Percentiles rank a stretch among this genome's conserved stretches.
phyloP scores from a whole-genome alignment of 2,113 vertebrate species.

The Brachirus orientalis region DNA sequence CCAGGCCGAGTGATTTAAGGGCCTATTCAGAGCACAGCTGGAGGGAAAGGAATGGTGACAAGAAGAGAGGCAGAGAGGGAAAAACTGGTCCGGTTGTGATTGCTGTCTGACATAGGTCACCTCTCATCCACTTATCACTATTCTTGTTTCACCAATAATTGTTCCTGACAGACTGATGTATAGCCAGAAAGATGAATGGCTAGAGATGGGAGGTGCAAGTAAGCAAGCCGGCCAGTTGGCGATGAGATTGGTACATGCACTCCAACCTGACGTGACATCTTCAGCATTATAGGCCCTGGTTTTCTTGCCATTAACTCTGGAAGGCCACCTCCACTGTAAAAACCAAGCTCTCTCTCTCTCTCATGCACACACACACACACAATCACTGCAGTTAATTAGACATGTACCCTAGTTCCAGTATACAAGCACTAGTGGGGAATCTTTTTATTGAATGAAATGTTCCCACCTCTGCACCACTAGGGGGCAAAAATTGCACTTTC shows the following conservation, averaged over 20 bases:
- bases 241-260: constrained; percentile 21
- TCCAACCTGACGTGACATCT: constrained; percentile 22
- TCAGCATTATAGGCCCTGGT: constrained; percentile 26
- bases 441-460: too few relatives aligned
- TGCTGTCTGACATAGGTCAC: constrained; percentile 58
- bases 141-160: constrained; percentile 60
- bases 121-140: constrained; percentile 64
- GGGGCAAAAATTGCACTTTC: too few relatives aligned
- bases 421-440: too few relatives aligned
- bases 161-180: constrained; percentile 52
- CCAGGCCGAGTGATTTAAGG: constrained; percentile 71
- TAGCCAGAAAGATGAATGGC: constrained; percentile 34
- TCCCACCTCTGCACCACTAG: too few relatives aligned
- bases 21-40: constrained; percentile 74
- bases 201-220: constrained; percentile 1
- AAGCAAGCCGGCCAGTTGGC: neutral
- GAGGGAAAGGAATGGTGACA: constrained; percentile 31
- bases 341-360: constrained; percentile 1
- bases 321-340: neutral
- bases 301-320: constrained; percentile 33
- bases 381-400: neutral
- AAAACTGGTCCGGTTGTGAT: constrained; percentile 46
- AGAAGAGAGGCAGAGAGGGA: constrained; percentile 9
- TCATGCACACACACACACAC: constrained; percentile 9
- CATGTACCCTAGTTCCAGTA: too few relatives aligned